Evolutionary conservation across 1,140 invertebrate genomes (phyloP), one percentile per base, ranked within the genome.

Genomic region (Calephelis virginiensis): DNA sequence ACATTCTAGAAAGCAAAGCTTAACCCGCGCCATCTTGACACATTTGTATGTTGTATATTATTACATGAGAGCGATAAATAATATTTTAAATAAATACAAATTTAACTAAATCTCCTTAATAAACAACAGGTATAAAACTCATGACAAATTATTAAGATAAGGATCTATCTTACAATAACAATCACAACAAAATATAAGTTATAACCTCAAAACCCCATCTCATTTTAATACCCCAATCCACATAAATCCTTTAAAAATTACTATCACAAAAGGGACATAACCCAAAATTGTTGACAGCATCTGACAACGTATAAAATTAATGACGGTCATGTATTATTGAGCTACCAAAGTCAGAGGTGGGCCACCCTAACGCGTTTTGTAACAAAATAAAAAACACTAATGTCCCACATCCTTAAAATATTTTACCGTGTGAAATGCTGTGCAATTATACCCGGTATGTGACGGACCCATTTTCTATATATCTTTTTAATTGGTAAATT

Each of bases 291-390:
- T 89, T 86, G 86, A 89, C 86, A 89, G 81, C 71, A 71, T 61
- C 82, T 86, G 83, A 78, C 79, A 80, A 78, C 76, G 68, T 77
- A 75, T 81, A 77, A 82, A 85, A 86, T 89, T 85, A 85, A 89
- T 85, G 81, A 68, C 82, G 83, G 81, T 83, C 78, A 74, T 81
- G 73, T 71, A 67, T 78, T 83, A 83, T 80, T 76, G 67, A 68
- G 82, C 85, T 87, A 84, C 83, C 78, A 85, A 72, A 79, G 76
- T 81, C 81, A 83, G 76, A 80, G 82, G 84, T 86, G 81, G 85
- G 76, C 85, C 64, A 85, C 80, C 80, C 75, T 80, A 81, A 77
- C 66, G 69, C 60, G 65, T 66, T 77, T 76, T 75, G 62, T 70
- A 68, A 78, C 66, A 75, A 77, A 81, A 79, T 68, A 80, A 79